Base-by-base conservation (phyloP, 2,797 vertebrate genomes). In the Eurystomus glaucurus region DNA sequence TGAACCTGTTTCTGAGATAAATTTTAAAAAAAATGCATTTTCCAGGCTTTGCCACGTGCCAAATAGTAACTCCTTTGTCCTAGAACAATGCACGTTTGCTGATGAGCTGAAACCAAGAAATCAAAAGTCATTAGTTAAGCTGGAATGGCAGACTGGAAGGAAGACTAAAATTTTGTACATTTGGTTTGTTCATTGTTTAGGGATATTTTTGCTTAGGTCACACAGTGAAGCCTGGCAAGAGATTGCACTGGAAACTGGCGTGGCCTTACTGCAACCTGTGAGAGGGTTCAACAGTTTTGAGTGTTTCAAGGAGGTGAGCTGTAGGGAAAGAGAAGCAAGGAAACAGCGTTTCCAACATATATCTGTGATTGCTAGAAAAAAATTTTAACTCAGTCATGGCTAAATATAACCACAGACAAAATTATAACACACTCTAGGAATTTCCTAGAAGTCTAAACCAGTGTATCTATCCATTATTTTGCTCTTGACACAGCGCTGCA, bases 11-110 rank as follows among this genome's bases (percentile, higher is more conserved):
- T 94, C 45, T 88, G 66, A 86, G 54, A 46, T 90, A 31, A 57
- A 85, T 97, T 7, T 7, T 7, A 35, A 28, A 26, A 91, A 96
- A 96, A 85, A 31, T 91, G 55, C 55, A 66, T 96, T 97, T 97
- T 95, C 43, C 10, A 10, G 74, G 93, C 60, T 87, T 97, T 94
- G 79, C 80, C 85, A 65, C 13, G 6, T 90, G 82, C 79, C 81
- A 97, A 93, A 85, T 96, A 87, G 85, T 94, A 97, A 80, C 90
- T 90, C 93, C 76, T 76, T 95, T 88, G 82, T 94, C 76, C 57
- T 88, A 48, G 20, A 90, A 83, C 90, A 91, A 66, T 83, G 79
- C 70, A n/a, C 95, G 41, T 76, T 90, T 94, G 45, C 51, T 66
- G n/a, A 68, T 29, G 39, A 61, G 48, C 68, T 64, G 51, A 90